Base-by-base conservation (phyloP, 2,113 vertebrate species). In the Typhlomys cinereus region DNA sequence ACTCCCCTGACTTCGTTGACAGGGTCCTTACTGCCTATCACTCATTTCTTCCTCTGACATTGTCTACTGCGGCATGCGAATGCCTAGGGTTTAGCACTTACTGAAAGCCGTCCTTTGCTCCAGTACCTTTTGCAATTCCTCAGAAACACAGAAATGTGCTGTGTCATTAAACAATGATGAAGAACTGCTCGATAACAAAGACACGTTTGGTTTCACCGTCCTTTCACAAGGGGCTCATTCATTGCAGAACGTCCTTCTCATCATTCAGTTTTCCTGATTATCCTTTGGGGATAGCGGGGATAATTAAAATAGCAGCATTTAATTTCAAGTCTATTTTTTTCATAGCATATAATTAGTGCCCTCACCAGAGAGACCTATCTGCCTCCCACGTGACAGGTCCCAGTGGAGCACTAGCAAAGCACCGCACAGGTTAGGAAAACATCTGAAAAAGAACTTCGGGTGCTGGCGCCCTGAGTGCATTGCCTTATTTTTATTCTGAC, bases 51-150 rank as follows among this genome's bases (percentile, higher is more conserved):
- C 41, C 84, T 75, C 34, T 69, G 73, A 31, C 76, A 76, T 76
- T 15, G 25, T 14, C 50, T 44, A 13, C n/a, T 29, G 18, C 5
- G 5, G 9, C 13, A 4, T 0, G 0, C 4, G 29, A 29, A 23
- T 15, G 52, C 71, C 23, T 25, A n/a, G 18, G 23, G n/a, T 4
- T 44, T 23, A 23, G 8, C 4, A 12, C 34, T 23, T 11, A 9
- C n/a, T n/a, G n/a, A n/a, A n/a, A n/a, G n/a, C n/a, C n/a, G n/a
- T n/a, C n/a, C 13, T 67, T 44, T 0, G 4, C 61, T 39, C 25
- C 20, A 11, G 31, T 34, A 59, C 34, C 14, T 25, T 64, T 74
- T 76, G 46, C 67, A 52, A 44, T 15, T 70, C 59, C 81, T 57
- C 14, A 44, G 75, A 67, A 78, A 73, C 31, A 57, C 5, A 54